Evolutionary conservation across 2,797 vertebrate species (phyloP).

Genomic region (Gobio occitaniae): DNA sequence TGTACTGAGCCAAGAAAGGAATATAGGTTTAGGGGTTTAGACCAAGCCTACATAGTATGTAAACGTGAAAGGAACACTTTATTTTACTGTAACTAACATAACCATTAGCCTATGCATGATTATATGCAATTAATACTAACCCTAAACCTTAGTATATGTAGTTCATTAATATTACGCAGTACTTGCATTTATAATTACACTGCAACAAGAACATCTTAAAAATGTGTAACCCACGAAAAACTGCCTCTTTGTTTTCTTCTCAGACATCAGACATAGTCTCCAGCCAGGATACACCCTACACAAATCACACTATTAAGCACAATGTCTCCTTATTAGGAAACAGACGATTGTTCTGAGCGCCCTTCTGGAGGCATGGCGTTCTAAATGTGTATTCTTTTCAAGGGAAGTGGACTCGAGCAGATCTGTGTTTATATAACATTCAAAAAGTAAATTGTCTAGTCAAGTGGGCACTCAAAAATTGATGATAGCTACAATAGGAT

Average conservation of each 20-base stretch:
- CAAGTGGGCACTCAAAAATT: slow-evolving; percentile 56
- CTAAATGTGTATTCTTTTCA: slow-evolving; percentile 38
- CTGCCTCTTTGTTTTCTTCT: slow-evolving; percentile 54
- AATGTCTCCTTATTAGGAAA: slow-evolving; percentile 55
- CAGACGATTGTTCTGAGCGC: slow-evolving; percentile 53
- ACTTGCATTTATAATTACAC: neutral
- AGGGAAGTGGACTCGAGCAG: slow-evolving; percentile 51
- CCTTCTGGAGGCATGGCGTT: slow-evolving; percentile 43
- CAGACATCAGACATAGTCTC: slow-evolving; percentile 31
- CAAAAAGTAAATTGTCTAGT: slow-evolving; percentile 52
- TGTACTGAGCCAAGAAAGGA: too few species aligned
- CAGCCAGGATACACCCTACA: slow-evolving; percentile 50
- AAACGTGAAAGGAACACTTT: neutral
- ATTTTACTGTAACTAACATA: neutral
- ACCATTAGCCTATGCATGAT: neutral
- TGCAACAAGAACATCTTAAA: neutral
- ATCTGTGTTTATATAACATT: slow-evolving; percentile 59
- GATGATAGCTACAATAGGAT: slow-evolving; percentile 55
- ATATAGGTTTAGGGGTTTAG: too few species aligned
- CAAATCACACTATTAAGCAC: slow-evolving; percentile 51
- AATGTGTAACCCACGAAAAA: neutral
- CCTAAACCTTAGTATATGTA: neutral
- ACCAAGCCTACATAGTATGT: too few species aligned
- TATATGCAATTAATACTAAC: neutral
- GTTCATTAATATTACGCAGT: neutral